A percentile compares a stretch with the other conserved stretches of the same genome.
Evolutionary conservation across 2,797 vertebrate species (phyloP).

Genomic region (Falco naumanni): DNA sequence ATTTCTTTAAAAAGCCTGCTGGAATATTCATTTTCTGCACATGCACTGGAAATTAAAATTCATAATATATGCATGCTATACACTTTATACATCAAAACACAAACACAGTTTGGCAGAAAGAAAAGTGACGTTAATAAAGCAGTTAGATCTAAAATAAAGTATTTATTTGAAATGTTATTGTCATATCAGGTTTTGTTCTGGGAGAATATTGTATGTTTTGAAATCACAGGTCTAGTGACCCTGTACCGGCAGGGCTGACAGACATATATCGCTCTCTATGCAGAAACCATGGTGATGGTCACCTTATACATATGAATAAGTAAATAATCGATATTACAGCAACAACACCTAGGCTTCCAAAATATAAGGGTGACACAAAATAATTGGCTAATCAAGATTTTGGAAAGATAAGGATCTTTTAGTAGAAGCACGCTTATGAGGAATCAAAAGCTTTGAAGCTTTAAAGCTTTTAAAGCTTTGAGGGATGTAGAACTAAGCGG

Average conservation of each 20-base stretch:
- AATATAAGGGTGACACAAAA: background rate
- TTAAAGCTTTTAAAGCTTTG: background rate
- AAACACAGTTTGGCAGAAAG: background rate
- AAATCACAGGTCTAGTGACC: constrained; percentile 25
- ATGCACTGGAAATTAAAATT: background rate
- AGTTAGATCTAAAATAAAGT: background rate
- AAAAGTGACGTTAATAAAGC: constrained; percentile 5
- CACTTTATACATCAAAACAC: background rate
- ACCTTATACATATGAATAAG: background rate
- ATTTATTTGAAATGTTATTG: background rate
- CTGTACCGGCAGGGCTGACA: constrained; percentile 9
- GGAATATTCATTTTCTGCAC: constrained; percentile 10
- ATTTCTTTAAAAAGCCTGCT: background rate
- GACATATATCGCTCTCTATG: background rate
- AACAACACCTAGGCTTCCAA: background rate
- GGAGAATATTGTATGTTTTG: background rate
- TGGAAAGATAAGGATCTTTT: background rate
- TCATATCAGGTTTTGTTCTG: background rate
- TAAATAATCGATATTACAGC: background rate
- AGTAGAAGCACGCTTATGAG: background rate
- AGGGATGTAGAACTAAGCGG: background rate
- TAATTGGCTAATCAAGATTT: background rate
- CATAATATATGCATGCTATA: background rate
- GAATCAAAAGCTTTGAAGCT: background rate
- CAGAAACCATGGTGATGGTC: constrained; percentile 48